Percentiles rank a stretch among this genome's conserved stretches.
These are phyloP conservation scores for Antedon mediterranea DNA, from an alignment of 53 echinoderm and acorn worm genomes.

Conservation along the genomic window DNA sequence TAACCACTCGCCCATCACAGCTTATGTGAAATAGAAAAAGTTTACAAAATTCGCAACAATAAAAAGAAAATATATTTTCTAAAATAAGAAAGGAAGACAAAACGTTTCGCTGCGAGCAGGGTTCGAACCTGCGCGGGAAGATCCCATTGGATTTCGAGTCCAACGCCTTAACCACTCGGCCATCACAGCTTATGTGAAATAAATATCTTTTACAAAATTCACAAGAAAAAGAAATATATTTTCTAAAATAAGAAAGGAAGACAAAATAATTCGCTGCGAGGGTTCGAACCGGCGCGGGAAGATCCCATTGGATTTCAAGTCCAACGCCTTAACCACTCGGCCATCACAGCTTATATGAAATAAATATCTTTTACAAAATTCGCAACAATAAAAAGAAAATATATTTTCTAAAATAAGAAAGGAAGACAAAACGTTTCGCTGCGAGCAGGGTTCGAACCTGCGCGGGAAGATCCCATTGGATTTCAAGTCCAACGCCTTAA, in stretches of 20 bases:
- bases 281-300: constrained; percentile 33
- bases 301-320: constrained; percentile 36
- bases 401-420: too few relatives aligned
- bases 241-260: too few relatives aligned
- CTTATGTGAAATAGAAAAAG: too few relatives aligned
- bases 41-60: too few relatives aligned
- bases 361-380: too few relatives aligned
- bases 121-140: constrained; percentile 53
- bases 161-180: constrained; percentile 68
- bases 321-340: constrained; percentile 40
- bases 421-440: too few relatives aligned
- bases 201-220: too few relatives aligned
- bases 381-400: too few relatives aligned
- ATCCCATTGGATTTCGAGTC: constrained; percentile 61
- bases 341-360: constrained; percentile 9
- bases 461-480: constrained; percentile 99
- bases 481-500: constrained; percentile 99
- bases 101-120: constrained; percentile 17
- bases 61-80: too few relatives aligned
- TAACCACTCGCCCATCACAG: constrained; percentile 27
- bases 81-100: too few relatives aligned
- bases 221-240: too few relatives aligned
- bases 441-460: constrained; percentile 99
- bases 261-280: too few relatives aligned
- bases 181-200: constrained; percentile 15